Percentiles rank a stretch among this genome's conserved stretches.
Conservation (phyloP, 2,113 vertebrate genomes). For the Corvus hawaiiensis region DNA sequence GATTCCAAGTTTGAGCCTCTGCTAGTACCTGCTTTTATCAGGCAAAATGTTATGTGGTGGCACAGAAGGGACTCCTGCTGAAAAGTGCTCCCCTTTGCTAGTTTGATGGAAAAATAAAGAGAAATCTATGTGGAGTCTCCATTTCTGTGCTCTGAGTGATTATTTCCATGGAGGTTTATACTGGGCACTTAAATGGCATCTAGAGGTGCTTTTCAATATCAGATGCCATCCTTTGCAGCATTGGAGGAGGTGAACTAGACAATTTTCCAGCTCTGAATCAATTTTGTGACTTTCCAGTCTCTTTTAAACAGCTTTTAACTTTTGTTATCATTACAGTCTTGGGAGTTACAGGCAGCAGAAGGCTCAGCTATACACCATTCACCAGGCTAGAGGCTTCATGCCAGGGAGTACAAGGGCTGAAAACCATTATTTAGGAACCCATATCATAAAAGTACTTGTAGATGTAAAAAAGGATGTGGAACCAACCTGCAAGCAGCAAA, state of each 20-base stretch:
- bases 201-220: not conserved
- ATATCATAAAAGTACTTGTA: not conserved
- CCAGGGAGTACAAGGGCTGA: not conserved
- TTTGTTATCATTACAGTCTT: not conserved
- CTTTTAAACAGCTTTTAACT: not conserved
- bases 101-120: not conserved
- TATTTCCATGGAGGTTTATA: not conserved
- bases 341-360: not conserved
- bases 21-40: constrained; percentile 23
- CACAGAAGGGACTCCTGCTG: not conserved
- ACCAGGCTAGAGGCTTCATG: not conserved
- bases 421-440: not conserved
- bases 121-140: not conserved
- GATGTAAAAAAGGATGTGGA: not conserved
- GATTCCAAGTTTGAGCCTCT: not conserved
- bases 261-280: not conserved
- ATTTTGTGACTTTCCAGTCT: not conserved
- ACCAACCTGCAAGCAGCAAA: not conserved
- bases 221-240: not conserved
- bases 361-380: not conserved
- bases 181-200: not conserved
- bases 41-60: not conserved
- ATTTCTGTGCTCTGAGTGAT: not conserved
- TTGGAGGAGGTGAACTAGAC: not conserved
- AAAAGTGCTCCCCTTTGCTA: not conserved